Conservation (phyloP, 2,113 vertebrate genomes). For the Ameiurus melas region DNA sequence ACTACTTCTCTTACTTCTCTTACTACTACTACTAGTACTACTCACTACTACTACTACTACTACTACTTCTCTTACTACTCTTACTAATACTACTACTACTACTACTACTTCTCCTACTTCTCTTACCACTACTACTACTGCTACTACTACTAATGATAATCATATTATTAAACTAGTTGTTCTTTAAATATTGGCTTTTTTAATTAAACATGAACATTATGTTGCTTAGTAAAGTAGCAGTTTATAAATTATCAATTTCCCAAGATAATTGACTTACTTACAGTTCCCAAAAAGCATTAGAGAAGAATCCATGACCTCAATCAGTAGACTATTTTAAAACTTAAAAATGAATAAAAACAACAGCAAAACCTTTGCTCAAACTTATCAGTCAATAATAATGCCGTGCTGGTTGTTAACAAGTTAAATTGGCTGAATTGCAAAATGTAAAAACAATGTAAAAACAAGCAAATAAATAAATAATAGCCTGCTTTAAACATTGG, state of each 20-base stretch:
- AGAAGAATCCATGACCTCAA: neutral
- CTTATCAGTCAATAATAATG: neutral
- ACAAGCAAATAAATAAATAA: no score
- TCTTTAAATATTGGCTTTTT: neutral
- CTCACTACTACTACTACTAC: no score
- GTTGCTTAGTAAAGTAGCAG: neutral
- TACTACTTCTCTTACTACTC: no score
- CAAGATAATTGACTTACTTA: neutral
- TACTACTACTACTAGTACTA: no score
- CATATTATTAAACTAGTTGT: neutral
- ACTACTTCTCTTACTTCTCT: no score
- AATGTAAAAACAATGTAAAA: neutral
- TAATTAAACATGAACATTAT: neutral
- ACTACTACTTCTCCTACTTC: no score
- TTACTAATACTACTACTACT: no score
- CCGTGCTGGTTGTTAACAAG: neutral
- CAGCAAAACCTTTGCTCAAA: neutral
- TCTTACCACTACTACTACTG: neutral
- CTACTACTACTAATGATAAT: neutral
- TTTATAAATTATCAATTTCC: neutral
- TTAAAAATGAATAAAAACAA: neutral
- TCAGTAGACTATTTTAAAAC: neutral
- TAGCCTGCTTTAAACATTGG: neutral
- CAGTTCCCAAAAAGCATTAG: neutral
- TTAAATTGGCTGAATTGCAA: neutral